Conservation (phyloP, 2,113 vertebrate species). For the Spea multiplicata region DNA sequence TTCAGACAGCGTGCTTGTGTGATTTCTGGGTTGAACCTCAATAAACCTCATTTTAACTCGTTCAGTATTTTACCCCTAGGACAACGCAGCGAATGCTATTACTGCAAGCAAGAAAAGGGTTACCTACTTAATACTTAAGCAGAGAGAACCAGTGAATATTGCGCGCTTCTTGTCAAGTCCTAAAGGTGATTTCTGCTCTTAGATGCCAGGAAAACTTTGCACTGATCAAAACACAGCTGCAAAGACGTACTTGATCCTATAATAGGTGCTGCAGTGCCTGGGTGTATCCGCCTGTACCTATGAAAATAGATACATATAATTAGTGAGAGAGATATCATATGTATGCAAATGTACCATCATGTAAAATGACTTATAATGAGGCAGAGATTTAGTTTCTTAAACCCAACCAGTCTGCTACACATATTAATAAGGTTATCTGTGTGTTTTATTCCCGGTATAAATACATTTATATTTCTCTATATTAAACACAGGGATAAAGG, state of each 20-base stretch:
- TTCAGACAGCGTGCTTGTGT: no score
- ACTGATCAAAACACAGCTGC: constrained; percentile 80
- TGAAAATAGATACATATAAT: constrained; percentile 76
- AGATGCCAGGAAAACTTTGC: constrained; percentile 66
- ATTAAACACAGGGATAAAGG: no score
- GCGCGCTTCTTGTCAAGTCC: constrained; percentile 63
- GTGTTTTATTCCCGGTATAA: no score
- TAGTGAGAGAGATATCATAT: constrained; percentile 71
- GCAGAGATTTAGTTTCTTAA: constrained; percentile 54
- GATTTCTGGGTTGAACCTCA: no score
- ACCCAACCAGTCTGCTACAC: constrained; percentile 29
- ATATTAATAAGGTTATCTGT: constrained; percentile 11
- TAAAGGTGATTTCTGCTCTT: constrained; percentile 67
- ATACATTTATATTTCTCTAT: no score
- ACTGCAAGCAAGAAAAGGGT: neutral
- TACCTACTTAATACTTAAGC: constrained; percentile 10
- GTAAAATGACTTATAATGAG: constrained; percentile 58
- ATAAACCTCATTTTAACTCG: no score
- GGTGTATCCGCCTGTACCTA: constrained; percentile 68
- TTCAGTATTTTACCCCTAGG: neutral
- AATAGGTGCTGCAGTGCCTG: constrained; percentile 61
- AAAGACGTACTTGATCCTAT: constrained; percentile 59
- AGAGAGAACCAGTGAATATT: constrained; percentile 68
- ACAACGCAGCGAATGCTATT: no score
- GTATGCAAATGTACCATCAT: constrained; percentile 61